phyloP scores from a whole-genome alignment of 2,797 vertebrate species.

The Pelochelys cantorii region DNA sequence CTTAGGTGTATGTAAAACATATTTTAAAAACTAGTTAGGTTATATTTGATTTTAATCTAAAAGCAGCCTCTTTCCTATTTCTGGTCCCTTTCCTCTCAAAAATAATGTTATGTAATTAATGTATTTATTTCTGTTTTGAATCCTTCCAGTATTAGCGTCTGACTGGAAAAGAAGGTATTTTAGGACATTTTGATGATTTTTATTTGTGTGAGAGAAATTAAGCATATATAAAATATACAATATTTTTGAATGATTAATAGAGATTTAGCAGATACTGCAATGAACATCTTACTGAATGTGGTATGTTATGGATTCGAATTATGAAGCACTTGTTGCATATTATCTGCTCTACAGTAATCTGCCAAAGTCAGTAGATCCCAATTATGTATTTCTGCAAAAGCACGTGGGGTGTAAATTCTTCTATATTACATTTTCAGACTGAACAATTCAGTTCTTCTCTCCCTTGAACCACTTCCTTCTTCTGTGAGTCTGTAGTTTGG shows the following conservation, averaged over 20 bases:
- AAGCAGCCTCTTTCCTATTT: neutral
- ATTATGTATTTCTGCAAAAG: slow-evolving; percentile 24
- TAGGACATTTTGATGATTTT: neutral
- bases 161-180: neutral
- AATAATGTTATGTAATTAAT: neutral
- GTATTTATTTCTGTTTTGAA: neutral
- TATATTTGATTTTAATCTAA: neutral
- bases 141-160: neutral
- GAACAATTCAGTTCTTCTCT: slow-evolving; percentile 1
- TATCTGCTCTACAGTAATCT: neutral
- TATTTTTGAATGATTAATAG: neutral
- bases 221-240: neutral
- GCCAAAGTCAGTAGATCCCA: neutral
- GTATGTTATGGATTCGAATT: slow-evolving; percentile 14
- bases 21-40: neutral
- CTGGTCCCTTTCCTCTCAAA: neutral
- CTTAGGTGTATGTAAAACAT: neutral
- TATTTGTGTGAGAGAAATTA: neutral
- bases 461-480: neutral
- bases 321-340: neutral
- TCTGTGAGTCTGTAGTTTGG: neutral
- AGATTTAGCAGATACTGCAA: neutral
- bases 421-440: slow-evolving; percentile 7
- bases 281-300: neutral
- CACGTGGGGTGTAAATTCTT: neutral